Evolutionary conservation across 1,140 invertebrate species (phyloP), one percentile per base, ranked within the genome.

Genomic region (Zaprionus taronus): DNA sequence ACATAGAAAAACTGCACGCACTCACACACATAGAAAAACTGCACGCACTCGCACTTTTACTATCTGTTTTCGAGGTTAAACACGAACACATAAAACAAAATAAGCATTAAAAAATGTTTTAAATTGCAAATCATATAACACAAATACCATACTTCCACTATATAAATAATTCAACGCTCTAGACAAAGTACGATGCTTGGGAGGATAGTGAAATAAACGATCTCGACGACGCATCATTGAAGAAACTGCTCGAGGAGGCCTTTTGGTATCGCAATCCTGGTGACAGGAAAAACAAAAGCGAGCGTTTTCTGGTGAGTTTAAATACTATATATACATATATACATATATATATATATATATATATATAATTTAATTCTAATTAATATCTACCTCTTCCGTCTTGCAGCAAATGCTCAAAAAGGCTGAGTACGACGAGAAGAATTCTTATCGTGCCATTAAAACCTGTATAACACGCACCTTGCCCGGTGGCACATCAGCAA

Each of bases 251-350:
- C 67, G 95, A 96, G 79, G 96, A 96, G 94, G 96, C 95, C 60
- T 94, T 95, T 79, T 95, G 94, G 71, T 96, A 96, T 89, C 96
- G 96, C 82, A 94, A 94, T 83, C 95, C 95, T 51, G 95, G 95
- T 93, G 95, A 96, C 91, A 93, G 94, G 77, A 95, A 95, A 93
- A 95, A 95, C 89, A 96, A 96, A 92, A 96, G 95, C 78, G 93
- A 94, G 93, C 94, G 96, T 55, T 96, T 96, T 91, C 95, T 95
- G 93, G 95, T 96, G 93, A 94, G 92, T 61, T n/a, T 44, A 5
- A n/a, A 44, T 4, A 26, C 17, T 36, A 6, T 5, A 41, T 6
- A 6, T 22, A 2, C 6, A 14, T 61, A 24, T 24, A 24, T 24
- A 24, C 3, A 24, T 15, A 14, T 61, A 24, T 24, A 24, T 24